Evolutionary conservation across 2,113 vertebrate genomes (phyloP).

Genomic region (Oenanthe melanoleuca): DNA sequence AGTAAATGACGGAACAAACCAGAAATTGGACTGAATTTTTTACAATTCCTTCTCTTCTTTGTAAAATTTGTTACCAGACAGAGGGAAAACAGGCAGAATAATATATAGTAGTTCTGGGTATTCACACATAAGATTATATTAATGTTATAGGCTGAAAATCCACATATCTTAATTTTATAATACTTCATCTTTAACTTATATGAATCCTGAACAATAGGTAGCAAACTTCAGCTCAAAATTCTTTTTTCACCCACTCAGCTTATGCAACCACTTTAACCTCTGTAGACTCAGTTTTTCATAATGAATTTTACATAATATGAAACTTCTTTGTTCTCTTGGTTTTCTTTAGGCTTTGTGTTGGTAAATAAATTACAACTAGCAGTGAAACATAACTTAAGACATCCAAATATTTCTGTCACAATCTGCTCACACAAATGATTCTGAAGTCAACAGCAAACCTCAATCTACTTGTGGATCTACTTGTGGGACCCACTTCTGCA

Average conservation of each 20-base stretch:
- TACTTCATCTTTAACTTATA: background rate
- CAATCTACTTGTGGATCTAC: accelerated
- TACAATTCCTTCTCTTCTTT: background rate
- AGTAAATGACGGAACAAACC: background rate
- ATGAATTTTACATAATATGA: background rate
- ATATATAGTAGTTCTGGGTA: background rate
- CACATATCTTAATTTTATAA: background rate
- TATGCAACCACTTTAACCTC: background rate
- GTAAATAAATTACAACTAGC: background rate
- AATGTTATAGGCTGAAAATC: background rate
- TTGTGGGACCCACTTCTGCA: background rate
- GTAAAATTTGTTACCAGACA: background rate
- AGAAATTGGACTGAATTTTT: background rate
- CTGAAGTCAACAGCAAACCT: background rate
- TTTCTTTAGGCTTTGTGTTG: background rate
- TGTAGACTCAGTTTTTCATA: background rate
- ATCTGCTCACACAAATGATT: background rate
- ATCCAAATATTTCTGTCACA: background rate
- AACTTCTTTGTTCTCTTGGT: background rate
- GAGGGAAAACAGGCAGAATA: background rate
- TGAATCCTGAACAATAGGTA: background rate
- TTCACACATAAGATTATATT: background rate
- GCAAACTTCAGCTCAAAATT: background rate
- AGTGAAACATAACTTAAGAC: background rate
- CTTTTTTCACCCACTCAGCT: background rate